phyloP scores from a whole-genome alignment of 2,888 invertebrate genomes.

The Micropterix aruncella region DNA sequence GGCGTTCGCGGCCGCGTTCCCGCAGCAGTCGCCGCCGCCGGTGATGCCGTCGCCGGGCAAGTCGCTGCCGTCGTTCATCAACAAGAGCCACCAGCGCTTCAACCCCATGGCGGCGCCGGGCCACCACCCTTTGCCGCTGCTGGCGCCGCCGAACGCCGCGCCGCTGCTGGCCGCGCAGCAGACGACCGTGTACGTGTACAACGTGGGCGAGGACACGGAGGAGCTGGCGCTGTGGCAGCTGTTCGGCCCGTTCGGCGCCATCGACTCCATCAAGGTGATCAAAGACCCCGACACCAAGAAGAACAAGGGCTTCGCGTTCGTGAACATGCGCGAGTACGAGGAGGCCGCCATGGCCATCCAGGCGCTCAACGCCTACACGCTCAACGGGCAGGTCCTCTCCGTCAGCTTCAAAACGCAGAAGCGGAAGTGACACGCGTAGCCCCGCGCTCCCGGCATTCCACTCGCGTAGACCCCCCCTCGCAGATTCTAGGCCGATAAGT shows the following conservation, averaged over 20 bases:
- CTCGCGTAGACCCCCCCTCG: slow-evolving; percentile 23
- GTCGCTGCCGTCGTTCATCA: slow-evolving; percentile 32
- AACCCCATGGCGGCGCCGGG: slow-evolving; percentile 36
- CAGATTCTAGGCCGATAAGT: slow-evolving; percentile 16
- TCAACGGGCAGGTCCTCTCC: slow-evolving; percentile 40
- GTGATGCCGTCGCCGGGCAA: slow-evolving; percentile 36
- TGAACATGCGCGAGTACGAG: slow-evolving; percentile 39
- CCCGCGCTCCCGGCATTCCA: neutral
- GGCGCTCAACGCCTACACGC: slow-evolving; percentile 38
- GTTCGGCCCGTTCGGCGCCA: slow-evolving; percentile 38
- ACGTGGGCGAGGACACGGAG: slow-evolving; percentile 37
- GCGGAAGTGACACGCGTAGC: slow-evolving; percentile 18
- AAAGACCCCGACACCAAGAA: slow-evolving; percentile 40
- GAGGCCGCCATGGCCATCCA: slow-evolving; percentile 40
- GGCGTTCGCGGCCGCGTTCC: slow-evolving; percentile 26
- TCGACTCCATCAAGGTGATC: slow-evolving; percentile 39
- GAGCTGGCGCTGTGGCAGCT: slow-evolving; percentile 38
- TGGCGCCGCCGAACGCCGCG: slow-evolving; percentile 32
- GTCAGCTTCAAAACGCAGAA: slow-evolving; percentile 44
- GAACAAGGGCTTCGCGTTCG: slow-evolving; percentile 39
- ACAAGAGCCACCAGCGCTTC: slow-evolving; percentile 36
- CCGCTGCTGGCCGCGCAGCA: slow-evolving; percentile 31
- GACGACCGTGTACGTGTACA: slow-evolving; percentile 40
- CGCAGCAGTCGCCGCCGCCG: slow-evolving; percentile 33
- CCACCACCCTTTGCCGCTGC: slow-evolving; percentile 28